These are phyloP conservation scores for Ectobius pallidus DNA, from an alignment of 2,888 invertebrate genomes.

Conservation along the genomic window DNA sequence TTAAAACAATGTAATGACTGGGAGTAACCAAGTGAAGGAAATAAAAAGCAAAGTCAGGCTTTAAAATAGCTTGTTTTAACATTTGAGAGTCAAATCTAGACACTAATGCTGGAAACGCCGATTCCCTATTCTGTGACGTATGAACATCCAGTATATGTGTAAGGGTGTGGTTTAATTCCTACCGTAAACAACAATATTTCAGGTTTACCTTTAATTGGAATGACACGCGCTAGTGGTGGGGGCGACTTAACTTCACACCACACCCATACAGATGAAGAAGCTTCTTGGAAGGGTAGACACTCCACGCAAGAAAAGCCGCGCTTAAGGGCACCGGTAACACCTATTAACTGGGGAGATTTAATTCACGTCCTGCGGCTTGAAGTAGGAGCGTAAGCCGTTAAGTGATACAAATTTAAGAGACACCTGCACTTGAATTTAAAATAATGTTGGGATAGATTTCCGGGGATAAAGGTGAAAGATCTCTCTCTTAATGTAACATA, in stretches of 20 bases:
- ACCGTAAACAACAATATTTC: constrained; percentile 32
- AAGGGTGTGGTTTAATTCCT: constrained; percentile 29
- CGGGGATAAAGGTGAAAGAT: too few relatives aligned
- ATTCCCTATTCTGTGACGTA: not conserved
- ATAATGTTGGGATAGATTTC: not conserved
- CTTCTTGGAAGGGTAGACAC: too few relatives aligned
- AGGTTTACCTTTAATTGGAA: constrained; percentile 34
- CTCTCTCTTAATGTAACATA: too few relatives aligned
- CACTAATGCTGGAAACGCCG: not conserved
- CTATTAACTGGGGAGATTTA: constrained; percentile 15
- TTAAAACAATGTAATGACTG: too few relatives aligned
- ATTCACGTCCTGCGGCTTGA: not conserved
- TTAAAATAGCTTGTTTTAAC: too few relatives aligned
- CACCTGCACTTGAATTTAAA: not conserved
- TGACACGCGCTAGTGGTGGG: constrained; percentile 24
- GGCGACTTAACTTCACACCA: constrained; percentile 6
- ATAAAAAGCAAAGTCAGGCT: too few relatives aligned
- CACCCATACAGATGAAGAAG: constrained; percentile 25
- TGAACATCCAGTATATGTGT: not conserved
- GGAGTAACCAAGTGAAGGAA: too few relatives aligned
- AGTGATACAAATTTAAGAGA: constrained; percentile 27
- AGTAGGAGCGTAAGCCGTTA: not conserved
- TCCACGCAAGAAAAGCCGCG: not conserved
- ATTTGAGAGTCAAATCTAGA: too few relatives aligned
- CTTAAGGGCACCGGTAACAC: not conserved